Percentiles rank a stretch among this genome's conserved stretches.
phyloP scores from a whole-genome alignment of 1,140 invertebrate species.

The Drosophila bocki region DNA sequence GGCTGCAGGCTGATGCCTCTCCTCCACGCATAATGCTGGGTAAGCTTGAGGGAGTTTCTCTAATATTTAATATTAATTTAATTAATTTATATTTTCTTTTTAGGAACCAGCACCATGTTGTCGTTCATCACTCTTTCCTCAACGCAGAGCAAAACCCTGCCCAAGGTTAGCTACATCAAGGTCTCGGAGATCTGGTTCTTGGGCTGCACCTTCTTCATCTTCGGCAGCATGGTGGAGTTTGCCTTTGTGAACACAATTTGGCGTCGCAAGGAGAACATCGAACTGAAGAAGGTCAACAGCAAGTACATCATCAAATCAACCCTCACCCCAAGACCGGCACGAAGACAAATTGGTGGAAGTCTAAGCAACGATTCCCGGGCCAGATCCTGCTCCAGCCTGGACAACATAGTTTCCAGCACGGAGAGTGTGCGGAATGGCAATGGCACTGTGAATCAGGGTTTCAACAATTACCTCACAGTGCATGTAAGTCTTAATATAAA shows the following conservation, averaged over 20 bases:
- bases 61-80: not conserved
- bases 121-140: constrained; percentile 95
- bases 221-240: constrained; percentile 94
- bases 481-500: constrained; percentile 56
- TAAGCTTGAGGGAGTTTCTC: constrained; percentile 80
- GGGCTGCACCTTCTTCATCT: constrained; percentile 93
- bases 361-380: constrained; percentile 86
- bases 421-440: constrained; percentile 79
- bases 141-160: constrained; percentile 91
- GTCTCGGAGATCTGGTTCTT: constrained; percentile 95
- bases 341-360: constrained; percentile 88
- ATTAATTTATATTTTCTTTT: constrained; percentile 36
- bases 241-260: constrained; percentile 95
- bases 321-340: constrained; percentile 90
- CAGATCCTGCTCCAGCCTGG: constrained; percentile 90
- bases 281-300: constrained; percentile 93
- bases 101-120: constrained; percentile 92
- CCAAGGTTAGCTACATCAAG: constrained; percentile 95
- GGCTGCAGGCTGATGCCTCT: constrained; percentile 94
- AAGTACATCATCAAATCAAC: constrained; percentile 94
- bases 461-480: constrained; percentile 89
- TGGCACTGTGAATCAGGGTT: constrained; percentile 71
- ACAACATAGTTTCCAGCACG: constrained; percentile 81
- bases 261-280: constrained; percentile 92
- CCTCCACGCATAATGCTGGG: constrained; percentile 92